Base-by-base conservation (phyloP, 2,888 invertebrate genomes). In the Amblyjoppa fuscipennis region DNA sequence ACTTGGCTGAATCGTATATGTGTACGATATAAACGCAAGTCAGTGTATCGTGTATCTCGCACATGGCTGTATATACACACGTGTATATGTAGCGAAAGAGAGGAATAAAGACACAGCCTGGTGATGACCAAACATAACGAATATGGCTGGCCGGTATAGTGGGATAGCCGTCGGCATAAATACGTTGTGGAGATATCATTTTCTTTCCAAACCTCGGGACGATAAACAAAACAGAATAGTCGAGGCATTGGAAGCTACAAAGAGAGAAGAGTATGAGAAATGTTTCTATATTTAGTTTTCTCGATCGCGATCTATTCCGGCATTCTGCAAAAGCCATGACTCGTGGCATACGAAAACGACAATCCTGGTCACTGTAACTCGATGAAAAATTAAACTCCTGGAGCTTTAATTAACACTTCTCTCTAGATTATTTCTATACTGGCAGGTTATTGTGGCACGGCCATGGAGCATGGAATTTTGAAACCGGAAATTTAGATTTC, bases 41-140 rank as follows among this genome's bases (percentile, higher is more conserved):
- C 41, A 13, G 31, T 28, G 61, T 31, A 45, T 49, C 45, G 34
- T 61, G 34, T n/a, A 73, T 38, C 0, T 13, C 20, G 9, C n/a
- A 75, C 49, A 49, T 20, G 20, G 0, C 31, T 38, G 34, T 51
- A 59, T 59, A 20, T 38, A 49, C 45, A 75, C 13, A 34, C n/a
- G 61, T 61, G 28, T 13, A 51, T 34, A 34, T 74, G 25, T 28
- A 16, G 38, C 45, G n/a, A 25, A 38, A n/a, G n/a, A n/a, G 61
- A 25, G n/a, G 45, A 28, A 74, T 74, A 61, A 61, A 74, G 61
- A 31, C 45, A 59, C 41, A 25, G 41, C 25, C 4, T 56, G n/a
- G 45, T 20, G 74, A 61, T 61, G 45, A 45, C 9, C 61, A 61
- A 74, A 74, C 61, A 61, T 31, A 61, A 74, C 28, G 74, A 74